These are phyloP conservation scores for Brenthis ino DNA, from an alignment of 2,888 invertebrate species.

Conservation along the genomic window DNA sequence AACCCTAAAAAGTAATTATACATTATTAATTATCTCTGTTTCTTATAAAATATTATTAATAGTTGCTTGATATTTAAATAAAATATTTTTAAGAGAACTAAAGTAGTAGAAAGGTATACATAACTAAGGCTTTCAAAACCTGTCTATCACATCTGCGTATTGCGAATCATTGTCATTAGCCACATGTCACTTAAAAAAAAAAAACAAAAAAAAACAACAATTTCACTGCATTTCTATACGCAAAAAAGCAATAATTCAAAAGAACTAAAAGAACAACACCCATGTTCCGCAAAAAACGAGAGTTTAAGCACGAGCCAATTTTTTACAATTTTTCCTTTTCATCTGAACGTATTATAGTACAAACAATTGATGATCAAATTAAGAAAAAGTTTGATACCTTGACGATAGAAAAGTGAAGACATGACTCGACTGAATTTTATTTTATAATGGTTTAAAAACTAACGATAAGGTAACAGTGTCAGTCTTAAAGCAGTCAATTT, in stretches of 20 bases:
- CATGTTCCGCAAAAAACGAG: conserved; percentile 69
- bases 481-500: too few species aligned
- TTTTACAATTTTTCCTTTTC: conserved; percentile 57
- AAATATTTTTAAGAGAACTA: conserved; percentile 13
- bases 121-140: conserved; percentile 11
- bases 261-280: conserved; percentile 51
- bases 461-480: too few species aligned
- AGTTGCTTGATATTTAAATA: background rate
- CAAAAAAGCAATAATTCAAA: conserved; percentile 63
- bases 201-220: conserved; percentile 56
- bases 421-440: conserved; percentile 30
- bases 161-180: conserved; percentile 49
- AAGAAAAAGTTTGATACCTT: conserved; percentile 62
- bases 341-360: conserved; percentile 60
- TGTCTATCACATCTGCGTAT: conserved; percentile 36
- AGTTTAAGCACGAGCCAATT: conserved; percentile 72
- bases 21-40: too few species aligned
- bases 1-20: too few species aligned
- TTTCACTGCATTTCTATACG: conserved; percentile 63
- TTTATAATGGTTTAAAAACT: too few species aligned
- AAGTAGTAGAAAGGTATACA: background rate
- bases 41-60: too few species aligned
- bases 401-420: conserved; percentile 52
- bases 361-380: conserved; percentile 76
- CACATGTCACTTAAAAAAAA: conserved; percentile 60